Evolutionary conservation across 2,113 vertebrate species (phyloP).

Genomic region (Grammomys dolichurus): DNA sequence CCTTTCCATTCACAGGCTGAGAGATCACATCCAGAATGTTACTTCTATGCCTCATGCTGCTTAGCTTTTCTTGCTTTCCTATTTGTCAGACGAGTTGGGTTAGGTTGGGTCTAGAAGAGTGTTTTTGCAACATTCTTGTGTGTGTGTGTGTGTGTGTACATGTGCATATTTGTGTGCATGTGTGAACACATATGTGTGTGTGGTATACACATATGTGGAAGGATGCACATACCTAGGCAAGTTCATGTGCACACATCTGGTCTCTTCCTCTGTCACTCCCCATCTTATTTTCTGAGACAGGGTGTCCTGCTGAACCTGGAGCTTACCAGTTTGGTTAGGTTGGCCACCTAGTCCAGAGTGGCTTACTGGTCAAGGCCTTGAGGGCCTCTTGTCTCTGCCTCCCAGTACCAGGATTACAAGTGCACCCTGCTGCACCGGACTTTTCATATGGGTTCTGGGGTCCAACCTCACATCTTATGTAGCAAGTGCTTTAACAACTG

Average conservation of each 20-base stretch:
- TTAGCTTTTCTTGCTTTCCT: neutral
- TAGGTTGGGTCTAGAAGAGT: neutral
- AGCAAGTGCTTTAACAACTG: neutral
- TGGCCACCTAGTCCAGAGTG: too few species aligned
- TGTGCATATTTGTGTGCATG: neutral
- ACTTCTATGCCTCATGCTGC: neutral
- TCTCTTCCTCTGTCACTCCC: neutral
- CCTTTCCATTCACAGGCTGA: neutral
- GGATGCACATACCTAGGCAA: neutral
- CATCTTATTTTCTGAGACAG: neutral
- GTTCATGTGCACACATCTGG: neutral
- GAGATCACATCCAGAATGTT: neutral
- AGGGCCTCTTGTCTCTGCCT: neutral
- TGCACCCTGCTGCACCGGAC: neutral
- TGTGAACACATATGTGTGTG: neutral
- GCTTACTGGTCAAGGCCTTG: neutral
- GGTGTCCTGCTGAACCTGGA: neutral
- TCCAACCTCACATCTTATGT: neutral
- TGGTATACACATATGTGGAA: neutral
- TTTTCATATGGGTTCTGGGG: too few species aligned
- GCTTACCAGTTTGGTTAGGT: neutral
- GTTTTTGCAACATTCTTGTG: neutral
- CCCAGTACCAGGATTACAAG: neutral
- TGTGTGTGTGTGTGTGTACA: neutral
- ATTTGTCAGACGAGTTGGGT: neutral